Base-by-base conservation (phyloP, 2,888 invertebrate genomes). In the Pristionchus fissidentatus region DNA sequence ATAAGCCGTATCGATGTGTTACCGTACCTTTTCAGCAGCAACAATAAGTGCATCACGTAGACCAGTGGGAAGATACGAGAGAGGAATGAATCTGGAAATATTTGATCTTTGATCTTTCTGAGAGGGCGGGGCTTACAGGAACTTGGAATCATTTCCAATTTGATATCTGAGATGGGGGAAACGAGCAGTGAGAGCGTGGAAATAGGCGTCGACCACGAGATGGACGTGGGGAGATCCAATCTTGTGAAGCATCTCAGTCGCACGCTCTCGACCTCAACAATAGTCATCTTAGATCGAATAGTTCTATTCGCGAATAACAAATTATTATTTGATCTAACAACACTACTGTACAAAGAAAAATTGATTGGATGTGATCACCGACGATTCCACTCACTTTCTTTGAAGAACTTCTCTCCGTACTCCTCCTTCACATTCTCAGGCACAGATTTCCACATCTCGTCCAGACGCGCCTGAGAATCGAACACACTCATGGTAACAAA, bases 181-280 rank as follows among this genome's bases (percentile, higher is more conserved):
- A 10, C 83, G 52, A 19, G 91, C 86, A 5, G 91, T 91, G 19
- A 90, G 84, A 0, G 91, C 91, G 62, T 91, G 90, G 78, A 88
- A 91, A 78, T 91, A 91, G 3, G 89, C 87, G 77, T 91, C 89
- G 57, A 90, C 85, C 0, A 91, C 90, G 26, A 82, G 52, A 32
- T 87, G 83, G 0, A 87, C 83, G 15, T 83, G 83, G 2, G 85
- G 84, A 32, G 86, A 87, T 1, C 86, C 83, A 32, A 89, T 83
- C 13, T 77, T 32, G 32, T 87, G 83, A 29, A 88, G 79, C 60
- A 88, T 85, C 22, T 85, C 62, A 22, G 83, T 80, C 4, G 77
- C 81, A 0, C 80, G 78, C 77, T 84, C 79, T 22, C 85, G 83
- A 35, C 86, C 87, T 87, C 83, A 41, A 38, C n/a, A n/a, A n/a